phyloP scores from a whole-genome alignment of 2,113 vertebrate genomes.

The Carassius auratus region DNA sequence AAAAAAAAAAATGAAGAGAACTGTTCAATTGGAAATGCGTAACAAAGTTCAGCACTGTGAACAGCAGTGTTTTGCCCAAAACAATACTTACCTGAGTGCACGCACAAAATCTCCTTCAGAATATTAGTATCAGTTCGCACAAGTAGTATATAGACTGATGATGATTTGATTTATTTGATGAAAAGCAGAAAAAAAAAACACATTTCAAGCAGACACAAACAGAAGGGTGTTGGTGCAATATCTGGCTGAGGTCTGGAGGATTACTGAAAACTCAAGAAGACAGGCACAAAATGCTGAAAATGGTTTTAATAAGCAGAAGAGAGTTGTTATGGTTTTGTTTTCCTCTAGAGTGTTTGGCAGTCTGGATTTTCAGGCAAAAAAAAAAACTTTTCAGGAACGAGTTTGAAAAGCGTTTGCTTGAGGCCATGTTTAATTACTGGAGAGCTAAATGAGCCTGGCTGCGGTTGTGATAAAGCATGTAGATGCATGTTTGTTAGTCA shows the following conservation, averaged over 20 bases:
- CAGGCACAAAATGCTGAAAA: too few species aligned
- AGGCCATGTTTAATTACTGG: conserved; percentile 11
- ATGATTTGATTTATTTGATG: neutral
- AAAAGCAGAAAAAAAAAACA: neutral
- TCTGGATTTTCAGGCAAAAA: neutral
- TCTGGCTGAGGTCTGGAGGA: neutral
- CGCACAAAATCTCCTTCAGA: neutral
- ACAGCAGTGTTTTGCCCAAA: neutral
- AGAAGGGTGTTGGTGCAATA: neutral
- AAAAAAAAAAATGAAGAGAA: neutral
- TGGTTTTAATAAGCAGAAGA: neutral
- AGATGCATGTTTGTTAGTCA: neutral
- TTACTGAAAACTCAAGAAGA: neutral
- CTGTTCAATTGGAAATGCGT: too few species aligned
- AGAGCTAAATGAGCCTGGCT: neutral
- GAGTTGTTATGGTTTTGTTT: neutral
- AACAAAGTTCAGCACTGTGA: too few species aligned
- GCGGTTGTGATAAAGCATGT: neutral
- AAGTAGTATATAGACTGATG: neutral
- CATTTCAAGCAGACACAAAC: neutral
- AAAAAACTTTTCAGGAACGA: conserved; percentile 7
- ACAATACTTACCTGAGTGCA: neutral
- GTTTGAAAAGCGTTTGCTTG: conserved; percentile 21
- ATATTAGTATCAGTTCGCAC: neutral
- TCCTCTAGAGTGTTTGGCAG: neutral